Conservation (phyloP, 2,797 vertebrate species). For the Pteropus rufus region DNA sequence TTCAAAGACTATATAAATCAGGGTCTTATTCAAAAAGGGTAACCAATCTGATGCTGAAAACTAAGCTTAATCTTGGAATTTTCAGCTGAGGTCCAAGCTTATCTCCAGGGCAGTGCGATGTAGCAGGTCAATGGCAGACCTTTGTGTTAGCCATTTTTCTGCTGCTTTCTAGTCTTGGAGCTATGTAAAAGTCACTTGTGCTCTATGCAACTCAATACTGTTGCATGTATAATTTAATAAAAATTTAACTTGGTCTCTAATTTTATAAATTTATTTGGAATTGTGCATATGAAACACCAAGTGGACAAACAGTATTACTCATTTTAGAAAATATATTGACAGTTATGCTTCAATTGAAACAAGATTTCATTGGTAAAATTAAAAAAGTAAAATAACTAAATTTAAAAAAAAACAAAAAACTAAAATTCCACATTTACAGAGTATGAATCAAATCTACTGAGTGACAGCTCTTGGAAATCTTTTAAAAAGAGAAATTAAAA, state of each 20-base stretch:
- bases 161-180: neutral
- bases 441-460: neutral
- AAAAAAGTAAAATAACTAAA: neutral
- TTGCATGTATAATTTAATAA: neutral
- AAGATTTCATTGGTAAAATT: neutral
- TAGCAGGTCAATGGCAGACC: rapidly evolving
- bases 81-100: neutral
- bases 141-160: neutral
- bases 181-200: neutral
- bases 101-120: neutral
- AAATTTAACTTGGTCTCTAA: neutral
- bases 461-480: neutral
- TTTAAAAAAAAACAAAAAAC: neutral
- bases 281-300: neutral
- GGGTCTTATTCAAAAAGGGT: neutral
- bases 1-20: neutral
- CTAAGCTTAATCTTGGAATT: neutral
- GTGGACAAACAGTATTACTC: neutral
- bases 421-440: neutral
- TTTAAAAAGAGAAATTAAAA: neutral
- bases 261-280: neutral
- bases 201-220: neutral
- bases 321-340: neutral
- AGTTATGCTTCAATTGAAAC: neutral
- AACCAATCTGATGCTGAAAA: neutral